These are phyloP conservation scores for Cyprinus carpio DNA, from an alignment of 2,113 vertebrate genomes.

Conservation along the genomic window DNA sequence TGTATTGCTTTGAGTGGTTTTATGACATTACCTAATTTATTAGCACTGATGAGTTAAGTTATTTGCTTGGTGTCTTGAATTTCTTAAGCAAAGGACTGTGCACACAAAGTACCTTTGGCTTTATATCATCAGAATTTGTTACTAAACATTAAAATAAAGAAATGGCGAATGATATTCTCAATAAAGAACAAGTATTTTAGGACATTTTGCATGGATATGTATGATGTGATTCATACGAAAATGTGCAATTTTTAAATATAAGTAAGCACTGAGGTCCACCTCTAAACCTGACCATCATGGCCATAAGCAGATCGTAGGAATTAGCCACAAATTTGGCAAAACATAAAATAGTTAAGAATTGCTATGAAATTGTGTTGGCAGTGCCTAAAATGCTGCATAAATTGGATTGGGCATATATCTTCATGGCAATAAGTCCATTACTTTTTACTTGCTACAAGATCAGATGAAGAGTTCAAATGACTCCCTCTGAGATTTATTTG, in stretches of 20 bases:
- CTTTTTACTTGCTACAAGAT: not conserved
- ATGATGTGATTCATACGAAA: not conserved
- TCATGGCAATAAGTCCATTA: constrained; percentile 14
- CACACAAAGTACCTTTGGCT: not conserved
- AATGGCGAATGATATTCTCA: too few relatives aligned
- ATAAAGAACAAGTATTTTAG: too few relatives aligned
- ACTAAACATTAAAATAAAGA: too few relatives aligned
- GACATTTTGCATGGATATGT: not conserved
- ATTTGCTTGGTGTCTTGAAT: constrained; percentile 30
- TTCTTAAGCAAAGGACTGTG: constrained; percentile 16
- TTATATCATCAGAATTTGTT: too few relatives aligned
- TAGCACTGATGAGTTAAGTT: constrained; percentile 35
- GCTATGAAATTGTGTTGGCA: not conserved
- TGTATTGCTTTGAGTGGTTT: constrained; percentile 44
- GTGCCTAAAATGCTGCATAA: too few relatives aligned
- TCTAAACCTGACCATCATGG: not conserved
- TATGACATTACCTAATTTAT: constrained; percentile 43
- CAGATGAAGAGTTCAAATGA: not conserved
- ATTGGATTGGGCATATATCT: not conserved
- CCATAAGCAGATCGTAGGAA: too few relatives aligned
- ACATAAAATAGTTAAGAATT: not conserved
- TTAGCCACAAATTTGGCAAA: too few relatives aligned
- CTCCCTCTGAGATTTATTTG: not conserved
- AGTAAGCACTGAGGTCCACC: not conserved
- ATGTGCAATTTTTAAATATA: not conserved